Base-by-base conservation (phyloP, 2,888 invertebrate genomes). In the Drosophila meridiana region DNA sequence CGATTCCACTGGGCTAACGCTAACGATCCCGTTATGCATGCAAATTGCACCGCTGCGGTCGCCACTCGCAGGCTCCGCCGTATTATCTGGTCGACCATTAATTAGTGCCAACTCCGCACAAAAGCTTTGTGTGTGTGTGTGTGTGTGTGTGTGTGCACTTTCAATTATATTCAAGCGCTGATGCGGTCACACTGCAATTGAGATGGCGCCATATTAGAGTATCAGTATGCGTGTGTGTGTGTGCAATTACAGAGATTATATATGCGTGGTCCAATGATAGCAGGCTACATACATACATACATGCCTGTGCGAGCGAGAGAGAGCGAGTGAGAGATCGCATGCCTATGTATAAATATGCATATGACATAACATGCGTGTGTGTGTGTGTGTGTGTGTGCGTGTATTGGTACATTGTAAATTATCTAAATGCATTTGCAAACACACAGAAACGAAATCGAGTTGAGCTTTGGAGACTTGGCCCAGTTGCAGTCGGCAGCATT, bases 391-490 rank as follows among this genome's bases (percentile, higher is more conserved):
- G 59, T 45, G 26, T 4, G 40, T 34, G 20, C 20, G 20, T 20
- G 20, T 20, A 20, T 55, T 45, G 40, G 59, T 40, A 38, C 40
- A 30, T 62, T 67, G 52, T 65, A 68, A 65, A 53, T 76, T 63
- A 68, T 71, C 52, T 48, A 68, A 78, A 72, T 79, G 78, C 78
- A 78, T 60, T 73, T 62, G 68, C 58, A 56, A 55, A 40, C 55
- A 40, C 56, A 56, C 56, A 56, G 52, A 70, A 78, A 64, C 43
- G 67, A 68, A 78, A 72, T 66, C 79, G 57, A 75, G 68, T 78
- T 75, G 58, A n/a, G 45, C 61, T 52, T 62, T 78, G 78, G 78
- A 78, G 78, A 80, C 79, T 73, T 76, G 73, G 57, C 71, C 77
- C 75, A 75, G 64, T 78, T 78, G 77, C 78, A 78, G 78, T 73